Percentiles rank a stretch among this genome's conserved stretches.
These are phyloP conservation scores for Diarsia rubi DNA, from an alignment of 2,888 invertebrate genomes.

Conservation along the genomic window DNA sequence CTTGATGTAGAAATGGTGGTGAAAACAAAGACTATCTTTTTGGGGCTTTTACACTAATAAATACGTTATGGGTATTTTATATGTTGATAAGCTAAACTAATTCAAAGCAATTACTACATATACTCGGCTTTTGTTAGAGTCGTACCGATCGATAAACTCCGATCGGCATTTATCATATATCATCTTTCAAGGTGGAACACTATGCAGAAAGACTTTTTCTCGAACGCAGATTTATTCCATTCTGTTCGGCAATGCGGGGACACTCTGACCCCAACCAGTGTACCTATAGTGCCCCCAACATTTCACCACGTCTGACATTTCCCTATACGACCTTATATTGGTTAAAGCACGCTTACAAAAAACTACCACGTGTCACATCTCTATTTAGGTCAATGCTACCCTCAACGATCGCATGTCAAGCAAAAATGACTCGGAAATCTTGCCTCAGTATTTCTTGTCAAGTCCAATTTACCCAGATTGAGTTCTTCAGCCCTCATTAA, in stretches of 20 bases:
- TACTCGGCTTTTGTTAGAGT: not conserved
- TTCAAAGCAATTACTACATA: not conserved
- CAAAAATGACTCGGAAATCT: slow-evolving; percentile 24
- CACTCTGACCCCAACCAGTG: not conserved
- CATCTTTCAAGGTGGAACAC: not conserved
- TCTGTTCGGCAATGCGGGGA: not conserved
- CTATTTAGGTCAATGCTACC: slow-evolving; percentile 31
- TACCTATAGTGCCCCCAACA: not conserved
- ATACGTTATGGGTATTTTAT: too few relatives aligned
- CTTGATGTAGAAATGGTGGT: too few relatives aligned
- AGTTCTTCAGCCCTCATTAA: slow-evolving; percentile 29
- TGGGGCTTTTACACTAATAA: too few relatives aligned
- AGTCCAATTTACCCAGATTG: slow-evolving; percentile 45
- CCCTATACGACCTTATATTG: not conserved
- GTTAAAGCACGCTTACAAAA: not conserved
- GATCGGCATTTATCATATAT: not conserved
- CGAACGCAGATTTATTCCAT: not conserved
- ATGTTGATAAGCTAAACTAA: not conserved
- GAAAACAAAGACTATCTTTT: too few relatives aligned
- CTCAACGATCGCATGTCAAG: slow-evolving; percentile 42
- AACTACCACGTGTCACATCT: not conserved
- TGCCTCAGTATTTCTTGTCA: slow-evolving; percentile 37
- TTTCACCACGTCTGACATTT: not conserved
- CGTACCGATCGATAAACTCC: not conserved
- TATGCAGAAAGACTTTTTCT: not conserved